Evolutionary conservation across 2,113 vertebrate species (phyloP).

Genomic region (Telmatochromis brachygnathus): DNA sequence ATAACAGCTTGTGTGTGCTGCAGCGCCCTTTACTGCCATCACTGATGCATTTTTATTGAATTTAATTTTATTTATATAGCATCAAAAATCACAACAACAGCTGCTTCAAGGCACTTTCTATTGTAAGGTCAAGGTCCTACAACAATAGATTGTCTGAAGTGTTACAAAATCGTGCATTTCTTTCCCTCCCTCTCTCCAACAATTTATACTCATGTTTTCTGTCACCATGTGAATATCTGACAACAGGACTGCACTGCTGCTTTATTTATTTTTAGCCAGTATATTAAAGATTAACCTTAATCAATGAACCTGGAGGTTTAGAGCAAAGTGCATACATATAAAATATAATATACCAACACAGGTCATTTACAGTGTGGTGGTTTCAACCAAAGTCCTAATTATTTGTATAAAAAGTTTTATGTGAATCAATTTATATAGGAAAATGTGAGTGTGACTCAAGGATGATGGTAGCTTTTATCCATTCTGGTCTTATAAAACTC

Average conservation of each 20-base stretch:
- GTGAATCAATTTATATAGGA: neutral
- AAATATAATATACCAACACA: neutral
- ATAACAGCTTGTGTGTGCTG: neutral
- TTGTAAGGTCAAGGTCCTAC: neutral
- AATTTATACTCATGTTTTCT: neutral
- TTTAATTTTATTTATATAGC: rapidly evolving
- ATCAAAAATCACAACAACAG: neutral
- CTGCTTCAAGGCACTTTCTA: neutral
- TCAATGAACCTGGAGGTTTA: neutral
- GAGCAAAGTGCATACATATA: neutral
- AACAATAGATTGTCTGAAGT: neutral
- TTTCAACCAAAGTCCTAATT: neutral
- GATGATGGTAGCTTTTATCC: neutral
- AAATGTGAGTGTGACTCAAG: neutral
- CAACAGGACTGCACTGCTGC: neutral
- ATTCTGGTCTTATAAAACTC: neutral
- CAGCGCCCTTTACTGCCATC: neutral
- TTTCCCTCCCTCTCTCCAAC: neutral
- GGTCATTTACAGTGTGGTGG: neutral
- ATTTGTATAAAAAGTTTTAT: neutral
- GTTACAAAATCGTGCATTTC: neutral
- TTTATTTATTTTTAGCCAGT: neutral
- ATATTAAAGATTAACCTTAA: neutral
- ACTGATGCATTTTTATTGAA: neutral
- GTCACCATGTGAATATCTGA: neutral